Conservation (phyloP, 2,797 vertebrate genomes). For the Dendrocincla fuliginosa region DNA sequence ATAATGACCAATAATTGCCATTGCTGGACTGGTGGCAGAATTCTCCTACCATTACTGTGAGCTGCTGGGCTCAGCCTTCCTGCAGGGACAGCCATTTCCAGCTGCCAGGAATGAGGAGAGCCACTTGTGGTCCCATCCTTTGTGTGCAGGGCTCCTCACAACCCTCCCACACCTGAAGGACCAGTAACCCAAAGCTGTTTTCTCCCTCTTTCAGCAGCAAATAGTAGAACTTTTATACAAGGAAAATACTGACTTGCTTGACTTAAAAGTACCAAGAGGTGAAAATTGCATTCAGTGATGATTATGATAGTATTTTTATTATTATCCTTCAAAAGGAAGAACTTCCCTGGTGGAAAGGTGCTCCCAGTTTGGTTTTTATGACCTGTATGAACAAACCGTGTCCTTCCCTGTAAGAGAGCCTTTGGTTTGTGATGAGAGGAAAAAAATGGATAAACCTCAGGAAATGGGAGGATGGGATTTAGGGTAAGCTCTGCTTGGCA, state of each 20-base stretch:
- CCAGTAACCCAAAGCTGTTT: background rate
- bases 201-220: background rate
- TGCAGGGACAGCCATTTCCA: background rate
- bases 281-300: background rate
- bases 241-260: background rate
- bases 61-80: background rate
- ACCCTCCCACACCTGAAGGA: background rate
- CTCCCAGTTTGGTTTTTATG: background rate
- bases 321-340: background rate
- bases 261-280: background rate
- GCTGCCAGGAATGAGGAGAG: background rate
- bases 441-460: background rate
- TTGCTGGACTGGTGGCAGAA: background rate
- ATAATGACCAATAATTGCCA: background rate
- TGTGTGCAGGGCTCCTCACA: background rate
- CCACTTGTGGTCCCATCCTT: background rate
- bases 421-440: background rate
- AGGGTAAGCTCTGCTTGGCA: background rate
- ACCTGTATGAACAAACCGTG: background rate
- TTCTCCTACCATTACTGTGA: background rate
- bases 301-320: background rate
- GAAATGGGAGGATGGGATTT: background rate
- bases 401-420: background rate
- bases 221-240: too few species aligned
- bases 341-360: background rate